A percentile compares a stretch with the other conserved stretches of the same genome.
These are phyloP conservation scores for Deroplatys truncata DNA, from an alignment of 2,888 invertebrate species.

Conservation along the genomic window DNA sequence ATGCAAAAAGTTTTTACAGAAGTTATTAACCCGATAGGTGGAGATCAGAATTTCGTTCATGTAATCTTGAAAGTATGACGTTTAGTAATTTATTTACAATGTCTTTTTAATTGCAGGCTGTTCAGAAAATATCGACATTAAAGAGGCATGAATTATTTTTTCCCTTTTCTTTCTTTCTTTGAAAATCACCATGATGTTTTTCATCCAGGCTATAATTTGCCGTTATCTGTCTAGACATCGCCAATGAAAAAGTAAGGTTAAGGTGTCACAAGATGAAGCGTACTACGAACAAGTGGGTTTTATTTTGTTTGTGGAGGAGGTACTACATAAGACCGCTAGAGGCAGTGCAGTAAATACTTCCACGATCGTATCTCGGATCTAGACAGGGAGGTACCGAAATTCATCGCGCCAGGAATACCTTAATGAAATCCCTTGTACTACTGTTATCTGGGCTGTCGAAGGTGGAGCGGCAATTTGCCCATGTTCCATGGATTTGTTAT, in stretches of 20 bases:
- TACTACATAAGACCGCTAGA: neutral
- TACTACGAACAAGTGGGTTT: neutral
- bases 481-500: neutral
- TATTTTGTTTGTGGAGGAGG: neutral
- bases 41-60: too few species aligned
- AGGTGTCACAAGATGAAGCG: neutral
- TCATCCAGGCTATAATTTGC: neutral
- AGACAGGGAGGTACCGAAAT: neutral
- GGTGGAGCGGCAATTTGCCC: neutral
- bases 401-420: neutral
- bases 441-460: neutral
- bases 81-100: too few species aligned
- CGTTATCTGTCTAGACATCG: neutral
- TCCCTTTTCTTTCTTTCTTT: too few species aligned
- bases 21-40: too few species aligned
- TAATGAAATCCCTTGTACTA: neutral
- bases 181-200: too few species aligned
- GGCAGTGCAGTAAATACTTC: neutral
- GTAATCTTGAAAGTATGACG: too few species aligned
- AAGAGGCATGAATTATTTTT: neutral
- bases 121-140: neutral
- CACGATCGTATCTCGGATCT: neutral
- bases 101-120: too few species aligned
- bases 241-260: neutral
- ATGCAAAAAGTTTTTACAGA: too few species aligned